These are phyloP conservation scores for Himantopus leucocephalus DNA, from an alignment of 2,113 vertebrate species.

Conservation along the genomic window DNA sequence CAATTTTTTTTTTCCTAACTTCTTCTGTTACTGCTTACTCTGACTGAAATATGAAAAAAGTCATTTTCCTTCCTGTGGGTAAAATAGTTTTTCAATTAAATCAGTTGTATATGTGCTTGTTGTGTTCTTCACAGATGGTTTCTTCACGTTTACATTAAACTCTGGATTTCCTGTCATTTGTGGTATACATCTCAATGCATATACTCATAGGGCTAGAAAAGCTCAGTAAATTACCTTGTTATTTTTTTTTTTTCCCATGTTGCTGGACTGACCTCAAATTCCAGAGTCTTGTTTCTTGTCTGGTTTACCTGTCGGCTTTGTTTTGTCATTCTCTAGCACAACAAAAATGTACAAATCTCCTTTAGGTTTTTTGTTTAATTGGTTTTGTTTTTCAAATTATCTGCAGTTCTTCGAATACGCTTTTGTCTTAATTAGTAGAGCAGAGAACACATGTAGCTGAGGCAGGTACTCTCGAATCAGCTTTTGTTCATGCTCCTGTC, in stretches of 20 bases:
- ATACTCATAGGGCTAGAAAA: neutral
- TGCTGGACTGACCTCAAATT: neutral
- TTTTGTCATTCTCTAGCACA: neutral
- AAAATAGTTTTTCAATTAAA: neutral
- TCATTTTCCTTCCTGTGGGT: neutral
- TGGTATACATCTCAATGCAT: neutral
- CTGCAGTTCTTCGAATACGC: neutral
- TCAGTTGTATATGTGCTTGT: neutral
- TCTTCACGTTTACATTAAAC: neutral
- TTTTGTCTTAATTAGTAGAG: neutral
- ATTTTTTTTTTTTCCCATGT: neutral
- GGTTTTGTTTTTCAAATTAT: neutral
- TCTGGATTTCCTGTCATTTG: neutral
- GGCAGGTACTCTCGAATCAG: neutral
- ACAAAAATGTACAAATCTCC: neutral
- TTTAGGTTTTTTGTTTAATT: neutral
- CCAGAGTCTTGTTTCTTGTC: neutral
- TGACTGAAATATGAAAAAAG: neutral
- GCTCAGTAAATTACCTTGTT: neutral
- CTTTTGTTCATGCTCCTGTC: neutral
- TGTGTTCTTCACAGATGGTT: neutral
- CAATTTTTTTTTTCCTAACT: neutral
- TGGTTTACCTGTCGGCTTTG: neutral
- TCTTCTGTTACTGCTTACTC: neutral
- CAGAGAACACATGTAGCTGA: neutral